These are phyloP conservation scores for Tachyglossus aculeatus DNA, from an alignment of 2,797 vertebrate species.

Conservation along the genomic window DNA sequence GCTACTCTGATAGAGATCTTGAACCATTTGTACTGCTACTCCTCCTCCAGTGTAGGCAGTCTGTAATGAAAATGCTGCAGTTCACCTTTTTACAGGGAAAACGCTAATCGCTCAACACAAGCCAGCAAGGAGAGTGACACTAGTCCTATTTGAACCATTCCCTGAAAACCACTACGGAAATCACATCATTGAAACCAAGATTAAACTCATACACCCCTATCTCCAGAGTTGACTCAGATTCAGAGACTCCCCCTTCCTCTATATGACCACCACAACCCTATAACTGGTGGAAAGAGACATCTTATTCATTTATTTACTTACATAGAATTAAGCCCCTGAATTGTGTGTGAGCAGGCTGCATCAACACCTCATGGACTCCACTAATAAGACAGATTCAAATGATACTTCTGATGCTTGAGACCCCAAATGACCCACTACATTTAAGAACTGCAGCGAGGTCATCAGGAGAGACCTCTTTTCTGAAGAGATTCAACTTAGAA, in stretches of 20 bases:
- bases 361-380: not conserved
- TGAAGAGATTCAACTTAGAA: conserved; percentile 3
- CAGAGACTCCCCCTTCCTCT: too few relatives aligned
- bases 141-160: not conserved
- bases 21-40: not conserved
- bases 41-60: not conserved
- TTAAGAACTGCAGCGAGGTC: conserved; percentile 39
- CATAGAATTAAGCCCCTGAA: not conserved
- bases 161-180: not conserved
- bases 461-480: conserved; percentile 18
- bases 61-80: not conserved
- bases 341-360: not conserved
- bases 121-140: not conserved
- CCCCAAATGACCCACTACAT: conserved; percentile 18
- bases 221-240: too few relatives aligned
- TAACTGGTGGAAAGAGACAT: too few relatives aligned
- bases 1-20: not conserved
- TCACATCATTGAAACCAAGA: not conserved
- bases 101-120: not conserved
- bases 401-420: conserved; percentile 41
- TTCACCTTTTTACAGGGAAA: not conserved
- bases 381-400: not conserved
- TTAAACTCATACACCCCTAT: not conserved
- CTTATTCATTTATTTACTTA: too few relatives aligned
- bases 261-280: too few relatives aligned